Evolutionary conservation across 2,113 vertebrate genomes (phyloP).

Genomic region (Cavia porcellus): DNA sequence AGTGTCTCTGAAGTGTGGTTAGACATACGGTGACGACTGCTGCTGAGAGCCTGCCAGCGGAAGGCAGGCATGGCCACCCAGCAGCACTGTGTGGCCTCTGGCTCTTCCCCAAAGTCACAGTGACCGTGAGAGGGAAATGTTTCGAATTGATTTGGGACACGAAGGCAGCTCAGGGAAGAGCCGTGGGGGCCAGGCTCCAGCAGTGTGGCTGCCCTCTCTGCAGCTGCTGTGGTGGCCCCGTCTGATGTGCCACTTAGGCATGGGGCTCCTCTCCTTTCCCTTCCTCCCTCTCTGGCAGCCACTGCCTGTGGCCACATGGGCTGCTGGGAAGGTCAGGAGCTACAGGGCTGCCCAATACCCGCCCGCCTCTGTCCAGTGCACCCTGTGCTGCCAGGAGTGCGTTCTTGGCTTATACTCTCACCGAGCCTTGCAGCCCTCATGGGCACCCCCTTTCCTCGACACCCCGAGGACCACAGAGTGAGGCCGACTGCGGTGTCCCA

Average conservation of each 20-base stretch:
- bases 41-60: background rate
- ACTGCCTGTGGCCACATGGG: background rate
- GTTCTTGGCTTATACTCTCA: background rate
- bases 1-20: background rate
- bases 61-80: background rate
- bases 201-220: background rate
- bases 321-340: background rate
- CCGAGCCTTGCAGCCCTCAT: background rate
- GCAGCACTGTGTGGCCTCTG: background rate
- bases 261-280: background rate
- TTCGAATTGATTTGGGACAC: background rate
- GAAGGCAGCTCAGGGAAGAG: background rate
- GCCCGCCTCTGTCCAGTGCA: background rate
- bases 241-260: background rate
- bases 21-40: background rate
- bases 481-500: background rate
- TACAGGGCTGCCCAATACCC: background rate
- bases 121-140: background rate
- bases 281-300: background rate
- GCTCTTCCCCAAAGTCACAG: background rate
- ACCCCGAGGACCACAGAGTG: background rate
- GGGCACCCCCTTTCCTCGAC: background rate
- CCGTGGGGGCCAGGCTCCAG: background rate
- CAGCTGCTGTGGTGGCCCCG: background rate
- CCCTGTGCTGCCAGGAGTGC: accelerated